Conservation (phyloP, 2,113 vertebrate species). For the Prochilodus magdalenae region DNA sequence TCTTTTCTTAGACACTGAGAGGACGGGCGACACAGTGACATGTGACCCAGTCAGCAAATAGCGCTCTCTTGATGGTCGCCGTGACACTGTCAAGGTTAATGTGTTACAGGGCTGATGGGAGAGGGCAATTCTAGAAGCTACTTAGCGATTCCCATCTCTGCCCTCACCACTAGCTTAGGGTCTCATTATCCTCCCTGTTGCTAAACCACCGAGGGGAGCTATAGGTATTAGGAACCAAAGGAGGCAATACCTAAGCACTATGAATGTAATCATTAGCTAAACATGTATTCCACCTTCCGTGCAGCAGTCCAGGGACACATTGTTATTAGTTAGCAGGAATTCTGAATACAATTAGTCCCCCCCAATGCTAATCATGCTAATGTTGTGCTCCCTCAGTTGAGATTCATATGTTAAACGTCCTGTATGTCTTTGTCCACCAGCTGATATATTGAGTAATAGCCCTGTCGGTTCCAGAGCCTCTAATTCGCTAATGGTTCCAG, state of each 20-base stretch:
- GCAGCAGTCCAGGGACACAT: background rate
- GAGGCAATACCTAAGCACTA: background rate
- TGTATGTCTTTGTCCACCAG: conserved; percentile 40
- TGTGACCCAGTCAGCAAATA: conserved; percentile 73
- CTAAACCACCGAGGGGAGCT: background rate
- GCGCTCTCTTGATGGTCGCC: conserved; percentile 59
- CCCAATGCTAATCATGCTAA: background rate
- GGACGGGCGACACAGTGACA: conserved; percentile 63
- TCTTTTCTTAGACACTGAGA: conserved; percentile 54
- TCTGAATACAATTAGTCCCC: background rate
- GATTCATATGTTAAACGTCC: conserved; percentile 57
- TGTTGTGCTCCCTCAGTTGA: background rate
- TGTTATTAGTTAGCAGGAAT: background rate
- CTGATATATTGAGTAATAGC: conserved; percentile 53
- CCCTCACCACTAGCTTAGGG: conserved; percentile 26
- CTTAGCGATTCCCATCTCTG: conserved; percentile 23
- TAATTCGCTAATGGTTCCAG: conserved; percentile 68
- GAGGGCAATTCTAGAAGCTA: conserved; percentile 59
- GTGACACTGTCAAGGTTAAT: conserved; percentile 75
- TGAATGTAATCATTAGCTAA: background rate
- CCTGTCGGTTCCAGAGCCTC: conserved; percentile 46
- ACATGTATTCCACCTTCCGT: background rate
- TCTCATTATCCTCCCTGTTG: conserved; percentile 9
- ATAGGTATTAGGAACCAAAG: background rate
- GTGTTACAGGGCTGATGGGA: conserved; percentile 57